Base-by-base conservation (phyloP, 1,140 invertebrate genomes). In the Drosophila novamexicana region DNA sequence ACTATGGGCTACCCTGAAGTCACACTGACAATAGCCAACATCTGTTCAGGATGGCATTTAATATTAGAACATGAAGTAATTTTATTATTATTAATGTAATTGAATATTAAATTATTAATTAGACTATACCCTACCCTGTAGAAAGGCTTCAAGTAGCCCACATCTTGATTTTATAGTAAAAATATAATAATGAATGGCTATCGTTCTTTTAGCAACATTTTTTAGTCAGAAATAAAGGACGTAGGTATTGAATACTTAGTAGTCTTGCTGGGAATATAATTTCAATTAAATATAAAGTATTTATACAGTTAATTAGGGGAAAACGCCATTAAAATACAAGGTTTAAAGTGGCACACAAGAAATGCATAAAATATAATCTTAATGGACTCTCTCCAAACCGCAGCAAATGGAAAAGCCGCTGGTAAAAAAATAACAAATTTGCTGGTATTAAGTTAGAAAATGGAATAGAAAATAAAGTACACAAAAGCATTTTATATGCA, bases 401-500 rank as follows among this genome's bases (percentile, higher is more conserved):
- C n/a, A 61, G 16, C 29, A 34, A 36, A 16, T 10, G 47, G 8
- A 63, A 7, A 14, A 16, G 9, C 34, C 34, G 16, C 29, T 56
- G 52, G 14, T 39, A 45, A 72, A 5, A 32, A 9, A 16, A 10
- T 22, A 22, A 53, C 9, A 54, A 40, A 42, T 9, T 54, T 61
- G 70, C 65, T 49, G 49, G 56, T 59, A 49, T 40, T 14, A 22
- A 61, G 49, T 34, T 50, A 53, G 32, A 40, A 36, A 67, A 49
- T 18, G n/a, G 63, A 34, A 59, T 36, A n/a, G 16, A 81, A 75
- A 68, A 66, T 54, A 34, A 39, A 54, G 36, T 58, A 64, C 42
- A 78, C 74, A 63, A 79, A 76, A 78, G 75, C 59, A 79, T 76
- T 83, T 76, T 68, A 42, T 40, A 52, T 47, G 42, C 49, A 22